Conservation (phyloP, 2,888 invertebrate genomes). For the Blera fallax region DNA sequence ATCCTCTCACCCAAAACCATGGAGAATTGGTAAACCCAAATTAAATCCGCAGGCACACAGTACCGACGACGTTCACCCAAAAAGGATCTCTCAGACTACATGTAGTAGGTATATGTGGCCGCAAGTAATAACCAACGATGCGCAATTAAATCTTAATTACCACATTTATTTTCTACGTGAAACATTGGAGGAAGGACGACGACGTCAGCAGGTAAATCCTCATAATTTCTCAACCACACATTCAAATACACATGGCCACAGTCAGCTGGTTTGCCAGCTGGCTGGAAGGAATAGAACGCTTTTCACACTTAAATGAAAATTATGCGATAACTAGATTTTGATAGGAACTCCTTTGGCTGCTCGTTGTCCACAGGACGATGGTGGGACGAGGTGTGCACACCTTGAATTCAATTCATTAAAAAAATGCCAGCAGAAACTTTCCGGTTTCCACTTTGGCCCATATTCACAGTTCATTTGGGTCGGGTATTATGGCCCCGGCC, state of each 20-base stretch:
- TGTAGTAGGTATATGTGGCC: neutral
- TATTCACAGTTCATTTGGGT: constrained; percentile 2
- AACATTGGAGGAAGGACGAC: neutral
- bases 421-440: constrained; percentile 1
- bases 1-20: neutral
- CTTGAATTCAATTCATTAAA: constrained; percentile 1
- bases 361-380: neutral
- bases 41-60: neutral
- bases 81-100: neutral
- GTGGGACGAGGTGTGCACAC: neutral
- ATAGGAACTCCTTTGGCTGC: constrained; percentile 35
- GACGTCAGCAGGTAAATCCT: constrained; percentile 1
- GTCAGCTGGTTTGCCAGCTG: neutral
- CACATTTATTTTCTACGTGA: constrained; percentile 8
- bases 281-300: neutral
- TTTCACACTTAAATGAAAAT: constrained; percentile 42
- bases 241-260: constrained; percentile 12
- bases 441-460: neutral
- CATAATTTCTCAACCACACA: constrained; percentile 33
- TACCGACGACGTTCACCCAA: neutral
- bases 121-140: constrained; percentile 17
- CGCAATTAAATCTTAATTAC: constrained; percentile 49
- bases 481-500: neutral
- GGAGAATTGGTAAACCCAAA: neutral
- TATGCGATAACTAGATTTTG: constrained; percentile 57